These are phyloP conservation scores for Lepilemur ruficaudatus DNA, from an alignment of 2,797 vertebrate species.

Conservation along the genomic window DNA sequence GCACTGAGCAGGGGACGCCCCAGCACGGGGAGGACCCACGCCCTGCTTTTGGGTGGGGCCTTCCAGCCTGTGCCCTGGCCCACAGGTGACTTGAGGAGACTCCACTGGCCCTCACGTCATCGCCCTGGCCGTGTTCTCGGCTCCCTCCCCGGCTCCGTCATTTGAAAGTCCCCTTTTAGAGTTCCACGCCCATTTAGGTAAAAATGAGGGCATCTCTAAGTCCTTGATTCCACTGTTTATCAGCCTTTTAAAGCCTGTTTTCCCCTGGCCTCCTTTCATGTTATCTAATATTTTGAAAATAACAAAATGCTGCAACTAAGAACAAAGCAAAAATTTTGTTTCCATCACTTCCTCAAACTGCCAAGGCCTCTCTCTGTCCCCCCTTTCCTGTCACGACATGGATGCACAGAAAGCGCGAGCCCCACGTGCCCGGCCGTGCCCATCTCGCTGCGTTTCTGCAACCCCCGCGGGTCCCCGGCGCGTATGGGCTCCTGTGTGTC, in stretches of 20 bases:
- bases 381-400: background rate
- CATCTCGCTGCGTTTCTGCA: background rate
- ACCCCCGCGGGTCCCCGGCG: background rate
- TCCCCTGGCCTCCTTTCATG: background rate
- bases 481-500: background rate
- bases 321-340: background rate
- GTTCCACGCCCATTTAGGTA: background rate
- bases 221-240: background rate
- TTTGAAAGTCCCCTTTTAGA: background rate
- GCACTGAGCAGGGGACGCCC: background rate
- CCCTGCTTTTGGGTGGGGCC: too few species aligned
- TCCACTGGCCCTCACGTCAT: background rate
- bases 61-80: too few species aligned
- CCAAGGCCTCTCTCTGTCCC: background rate
- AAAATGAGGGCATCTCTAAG: background rate
- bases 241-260: background rate
- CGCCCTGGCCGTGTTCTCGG: background rate
- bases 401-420: too few species aligned
- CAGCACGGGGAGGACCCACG: too few species aligned
- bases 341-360: background rate
- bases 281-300: background rate
- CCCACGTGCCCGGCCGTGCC: background rate
- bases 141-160: background rate
- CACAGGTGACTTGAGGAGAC: background rate
- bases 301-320: background rate